phyloP scores from a whole-genome alignment of 2,113 vertebrate species.

The Plectropomus leopardus region DNA sequence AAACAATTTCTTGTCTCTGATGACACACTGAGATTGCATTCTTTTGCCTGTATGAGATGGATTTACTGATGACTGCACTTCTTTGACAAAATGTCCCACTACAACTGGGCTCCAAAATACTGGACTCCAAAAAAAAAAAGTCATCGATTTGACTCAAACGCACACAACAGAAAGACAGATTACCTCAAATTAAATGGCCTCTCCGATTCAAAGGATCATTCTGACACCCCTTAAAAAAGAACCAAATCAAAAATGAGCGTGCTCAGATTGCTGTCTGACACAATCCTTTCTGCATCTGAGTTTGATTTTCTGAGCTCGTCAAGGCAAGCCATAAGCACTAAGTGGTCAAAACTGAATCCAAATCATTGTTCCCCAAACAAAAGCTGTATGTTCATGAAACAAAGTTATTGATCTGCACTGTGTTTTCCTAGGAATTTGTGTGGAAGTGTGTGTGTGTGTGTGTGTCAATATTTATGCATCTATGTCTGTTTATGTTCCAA shows the following conservation, averaged over 20 bases:
- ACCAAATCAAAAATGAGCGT: conserved; percentile 56
- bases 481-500: conserved; percentile 58
- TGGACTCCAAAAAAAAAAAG: conserved; percentile 35
- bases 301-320: conserved; percentile 71
- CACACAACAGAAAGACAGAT: conserved; percentile 27
- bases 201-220: conserved; percentile 42
- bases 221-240: conserved; percentile 45
- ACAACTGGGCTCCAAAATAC: conserved; percentile 25
- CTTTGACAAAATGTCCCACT: conserved; percentile 54
- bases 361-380: conserved; percentile 72
- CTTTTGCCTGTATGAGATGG: not conserved
- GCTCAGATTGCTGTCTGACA: conserved; percentile 58
- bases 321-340: conserved; percentile 57
- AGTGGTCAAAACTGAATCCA: conserved; percentile 72
- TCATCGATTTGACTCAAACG: conserved; percentile 58
- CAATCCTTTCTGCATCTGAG: conserved; percentile 51
- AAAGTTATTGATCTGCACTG: conserved; percentile 69
- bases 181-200: conserved; percentile 42
- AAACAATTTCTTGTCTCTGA: conserved; percentile 1
- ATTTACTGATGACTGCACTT: conserved; percentile 36
- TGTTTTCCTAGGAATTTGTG: conserved; percentile 45
- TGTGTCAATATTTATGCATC: conserved; percentile 62
- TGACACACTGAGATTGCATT: not conserved
- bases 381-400: conserved; percentile 63
- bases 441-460: conserved; percentile 28